Percentiles rank a stretch among this genome's conserved stretches.
Evolutionary conservation across 2,888 invertebrate genomes (phyloP).

Genomic region (Euzetes globulus): DNA sequence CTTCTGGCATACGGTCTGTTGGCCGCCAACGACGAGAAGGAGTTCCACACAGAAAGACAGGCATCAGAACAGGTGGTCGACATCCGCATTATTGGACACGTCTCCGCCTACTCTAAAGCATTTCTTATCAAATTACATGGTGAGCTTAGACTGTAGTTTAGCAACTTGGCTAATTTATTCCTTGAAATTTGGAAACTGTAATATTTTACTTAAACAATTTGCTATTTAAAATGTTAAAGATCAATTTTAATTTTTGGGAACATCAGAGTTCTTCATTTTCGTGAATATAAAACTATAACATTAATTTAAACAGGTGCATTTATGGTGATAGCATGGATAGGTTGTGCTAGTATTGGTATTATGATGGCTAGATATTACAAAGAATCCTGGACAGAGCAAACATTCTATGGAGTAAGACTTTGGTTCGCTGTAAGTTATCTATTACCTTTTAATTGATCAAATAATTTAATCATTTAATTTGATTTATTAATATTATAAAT

Average conservation of each 20-base stretch:
- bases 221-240: not conserved
- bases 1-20: slow-evolving; percentile 62
- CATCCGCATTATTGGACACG: slow-evolving; percentile 43
- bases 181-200: not conserved
- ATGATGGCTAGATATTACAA: slow-evolving; percentile 78
- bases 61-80: slow-evolving; percentile 53
- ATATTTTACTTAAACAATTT: not conserved
- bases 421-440: slow-evolving; percentile 84
- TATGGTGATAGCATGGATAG: slow-evolving; percentile 83
- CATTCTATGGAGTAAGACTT: slow-evolving; percentile 74
- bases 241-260: not conserved
- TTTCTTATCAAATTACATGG: slow-evolving; percentile 45
- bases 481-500: not conserved
- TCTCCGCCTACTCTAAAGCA: slow-evolving; percentile 19
- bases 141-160: no score
- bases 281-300: slow-evolving; percentile 10
- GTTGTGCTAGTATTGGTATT: slow-evolving; percentile 76
- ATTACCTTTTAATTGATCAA: not conserved
- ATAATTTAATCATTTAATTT: not conserved
- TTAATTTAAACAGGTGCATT: slow-evolving; percentile 56
- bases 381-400: slow-evolving; percentile 75
- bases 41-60: slow-evolving; percentile 64
- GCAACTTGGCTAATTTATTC: not conserved
- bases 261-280: no score
- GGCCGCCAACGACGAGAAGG: slow-evolving; percentile 22